Percentiles rank a stretch among this genome's conserved stretches.
Conservation (phyloP, 2,113 vertebrate genomes). For the Oreochromis aureus region DNA sequence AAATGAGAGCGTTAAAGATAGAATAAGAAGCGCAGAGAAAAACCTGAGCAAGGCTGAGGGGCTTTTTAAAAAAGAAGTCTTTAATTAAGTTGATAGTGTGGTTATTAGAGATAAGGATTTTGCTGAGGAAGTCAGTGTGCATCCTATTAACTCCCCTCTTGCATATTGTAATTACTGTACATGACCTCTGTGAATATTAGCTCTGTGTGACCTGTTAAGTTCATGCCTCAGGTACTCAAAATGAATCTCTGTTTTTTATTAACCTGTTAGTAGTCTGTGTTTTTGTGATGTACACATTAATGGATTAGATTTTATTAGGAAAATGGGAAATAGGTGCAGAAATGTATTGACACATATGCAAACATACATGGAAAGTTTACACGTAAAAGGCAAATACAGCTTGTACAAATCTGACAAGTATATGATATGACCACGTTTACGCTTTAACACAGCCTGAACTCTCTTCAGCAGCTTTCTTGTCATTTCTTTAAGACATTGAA, state of each 20-base stretch:
- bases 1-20: conserved; percentile 15
- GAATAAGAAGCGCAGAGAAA: background rate
- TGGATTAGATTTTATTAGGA: background rate
- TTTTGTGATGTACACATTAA: background rate
- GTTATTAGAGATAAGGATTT: conserved; percentile 61
- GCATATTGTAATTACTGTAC: conserved; percentile 47
- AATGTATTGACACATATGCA: background rate
- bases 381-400: background rate
- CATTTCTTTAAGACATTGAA: background rate
- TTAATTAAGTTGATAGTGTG: conserved; percentile 63
- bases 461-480: background rate
- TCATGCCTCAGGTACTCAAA: background rate
- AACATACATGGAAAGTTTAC: background rate
- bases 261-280: background rate
- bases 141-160: conserved; percentile 15
- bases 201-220: background rate
- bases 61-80: conserved; percentile 32
- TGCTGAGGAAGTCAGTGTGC: conserved; percentile 13
- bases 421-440: background rate
- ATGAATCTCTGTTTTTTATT: background rate
- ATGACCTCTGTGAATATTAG: background rate
- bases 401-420: background rate
- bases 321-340: background rate
- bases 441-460: background rate
- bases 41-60: conserved; percentile 9